phyloP scores from a whole-genome alignment of 2,888 invertebrate species.

The Ellobium chinense region DNA sequence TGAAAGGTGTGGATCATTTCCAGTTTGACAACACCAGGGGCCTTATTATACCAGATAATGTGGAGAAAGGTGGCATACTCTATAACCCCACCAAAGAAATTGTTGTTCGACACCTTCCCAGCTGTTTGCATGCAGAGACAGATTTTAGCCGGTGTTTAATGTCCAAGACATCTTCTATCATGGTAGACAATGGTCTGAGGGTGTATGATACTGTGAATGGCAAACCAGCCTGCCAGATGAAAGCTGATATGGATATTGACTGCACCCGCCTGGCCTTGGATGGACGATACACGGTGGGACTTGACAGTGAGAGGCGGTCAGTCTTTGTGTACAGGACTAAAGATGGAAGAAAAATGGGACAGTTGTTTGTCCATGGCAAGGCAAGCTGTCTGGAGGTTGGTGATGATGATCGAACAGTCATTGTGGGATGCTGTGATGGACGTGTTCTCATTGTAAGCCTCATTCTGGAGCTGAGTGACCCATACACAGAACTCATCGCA shows the following conservation, averaged over 20 bases:
- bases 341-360: slow-evolving; percentile 59
- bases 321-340: slow-evolving; percentile 59
- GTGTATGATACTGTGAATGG: slow-evolving; percentile 51
- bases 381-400: slow-evolving; percentile 63
- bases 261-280: slow-evolving; percentile 59
- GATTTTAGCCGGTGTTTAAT: slow-evolving; percentile 51
- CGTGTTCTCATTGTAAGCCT: slow-evolving; percentile 68
- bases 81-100: slow-evolving; percentile 59
- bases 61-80: slow-evolving; percentile 64
- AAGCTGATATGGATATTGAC: slow-evolving; percentile 47
- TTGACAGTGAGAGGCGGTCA: slow-evolving; percentile 58
- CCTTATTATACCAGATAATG: slow-evolving; percentile 52
- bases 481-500: slow-evolving; percentile 62
- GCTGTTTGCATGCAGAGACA: slow-evolving; percentile 55
- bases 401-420: slow-evolving; percentile 69
- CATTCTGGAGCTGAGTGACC: slow-evolving; percentile 66
- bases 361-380: slow-evolving; percentile 66
- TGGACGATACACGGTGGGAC: slow-evolving; percentile 65
- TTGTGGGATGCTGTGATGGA: slow-evolving; percentile 72
- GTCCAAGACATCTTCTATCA: slow-evolving; percentile 56
- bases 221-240: slow-evolving; percentile 33
- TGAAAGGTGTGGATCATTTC: slow-evolving; percentile 56
- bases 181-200: slow-evolving; percentile 59
- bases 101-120: slow-evolving; percentile 57
- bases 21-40: slow-evolving; percentile 58